Evolutionary conservation across 1,140 invertebrate genomes (phyloP).

Genomic region (Anastrepha obliqua): DNA sequence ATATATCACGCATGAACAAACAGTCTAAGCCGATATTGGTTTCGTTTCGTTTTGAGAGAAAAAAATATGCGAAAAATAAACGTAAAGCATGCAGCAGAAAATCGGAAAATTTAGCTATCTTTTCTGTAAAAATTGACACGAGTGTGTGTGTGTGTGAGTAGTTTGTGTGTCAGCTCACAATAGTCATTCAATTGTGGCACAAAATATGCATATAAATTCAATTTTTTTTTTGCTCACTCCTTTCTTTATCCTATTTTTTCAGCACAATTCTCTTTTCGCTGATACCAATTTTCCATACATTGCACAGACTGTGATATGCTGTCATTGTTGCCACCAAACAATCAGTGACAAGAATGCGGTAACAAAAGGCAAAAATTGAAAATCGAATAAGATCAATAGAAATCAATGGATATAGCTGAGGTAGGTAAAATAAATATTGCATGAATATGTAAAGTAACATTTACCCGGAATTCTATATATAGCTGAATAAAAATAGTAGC

Average conservation of each 20-base stretch:
- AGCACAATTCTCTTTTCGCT: constrained; percentile 27
- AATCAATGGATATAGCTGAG: background rate
- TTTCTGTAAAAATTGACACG: background rate
- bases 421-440: background rate
- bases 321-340: constrained; percentile 29
- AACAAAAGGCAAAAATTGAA: constrained; percentile 27
- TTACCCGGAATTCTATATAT: no score
- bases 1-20: constrained; percentile 1
- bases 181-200: constrained; percentile 2
- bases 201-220: constrained; percentile 42
- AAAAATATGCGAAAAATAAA: background rate
- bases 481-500: no score
- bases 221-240: background rate
- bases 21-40: constrained; percentile 44
- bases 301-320: constrained; percentile 4
- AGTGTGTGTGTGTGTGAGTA: background rate
- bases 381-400: background rate
- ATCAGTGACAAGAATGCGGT: background rate
- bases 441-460: background rate
- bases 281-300: constrained; percentile 50
- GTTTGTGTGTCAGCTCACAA: background rate
- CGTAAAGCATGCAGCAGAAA: background rate
- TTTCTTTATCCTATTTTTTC: constrained; percentile 23
- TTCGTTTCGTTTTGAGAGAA: background rate
- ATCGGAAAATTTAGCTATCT: constrained; percentile 47